Evolutionary conservation across 2,888 invertebrate genomes (phyloP).

Genomic region (Hemicrepidius hirtus): DNA sequence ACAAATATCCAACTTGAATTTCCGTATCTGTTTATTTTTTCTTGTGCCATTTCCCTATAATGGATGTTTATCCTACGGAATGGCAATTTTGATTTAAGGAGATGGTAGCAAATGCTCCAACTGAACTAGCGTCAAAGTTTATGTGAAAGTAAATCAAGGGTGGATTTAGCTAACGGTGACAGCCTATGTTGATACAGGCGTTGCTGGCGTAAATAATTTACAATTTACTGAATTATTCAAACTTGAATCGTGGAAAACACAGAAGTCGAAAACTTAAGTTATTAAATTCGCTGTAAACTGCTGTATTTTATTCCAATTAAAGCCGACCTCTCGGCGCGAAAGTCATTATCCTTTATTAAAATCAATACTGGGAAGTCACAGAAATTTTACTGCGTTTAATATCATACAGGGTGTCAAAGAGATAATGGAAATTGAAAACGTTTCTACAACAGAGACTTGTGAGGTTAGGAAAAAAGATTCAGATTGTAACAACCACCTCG

Average conservation of each 20-base stretch:
- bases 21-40: too few relatives aligned
- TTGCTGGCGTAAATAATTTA: conserved; percentile 29
- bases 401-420: too few relatives aligned
- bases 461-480: too few relatives aligned
- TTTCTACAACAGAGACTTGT: too few relatives aligned
- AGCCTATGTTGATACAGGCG: conserved; percentile 30
- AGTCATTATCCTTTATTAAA: conserved; percentile 7
- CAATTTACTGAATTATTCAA: conserved; percentile 34
- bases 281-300: conserved; percentile 31
- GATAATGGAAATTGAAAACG: too few relatives aligned
- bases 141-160: conserved; percentile 31
- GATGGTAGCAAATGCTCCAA: conserved; percentile 13
- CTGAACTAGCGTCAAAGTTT: conserved; percentile 19
- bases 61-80: not conserved
- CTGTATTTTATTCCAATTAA: conserved; percentile 32
- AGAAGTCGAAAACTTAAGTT: conserved; percentile 27
- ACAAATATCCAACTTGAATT: too few relatives aligned
- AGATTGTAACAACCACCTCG: too few relatives aligned
- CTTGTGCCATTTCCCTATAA: not conserved
- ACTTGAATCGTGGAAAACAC: conserved; percentile 22
- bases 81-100: conserved; percentile 13
- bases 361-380: conserved; percentile 2
- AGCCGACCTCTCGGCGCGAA: not conserved
- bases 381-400: conserved; percentile 1
- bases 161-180: conserved; percentile 33